These are phyloP conservation scores for Muscidifurax raptorellus DNA, from an alignment of 1,140 invertebrate species.

Conservation along the genomic window DNA sequence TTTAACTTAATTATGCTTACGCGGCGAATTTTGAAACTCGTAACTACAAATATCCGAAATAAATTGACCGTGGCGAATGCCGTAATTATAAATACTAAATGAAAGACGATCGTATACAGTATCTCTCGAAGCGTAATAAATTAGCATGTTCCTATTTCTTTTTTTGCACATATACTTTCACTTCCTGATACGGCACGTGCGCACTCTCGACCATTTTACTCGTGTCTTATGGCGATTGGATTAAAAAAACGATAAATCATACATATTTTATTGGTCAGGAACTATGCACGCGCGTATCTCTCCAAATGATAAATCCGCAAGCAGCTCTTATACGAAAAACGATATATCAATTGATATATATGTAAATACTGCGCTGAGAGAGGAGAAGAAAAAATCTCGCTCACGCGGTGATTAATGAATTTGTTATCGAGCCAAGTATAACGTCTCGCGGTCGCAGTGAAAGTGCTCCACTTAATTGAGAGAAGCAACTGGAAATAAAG, in stretches of 20 bases:
- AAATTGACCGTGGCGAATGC: not conserved
- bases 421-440: not conserved
- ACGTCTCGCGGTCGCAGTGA: conserved; percentile 26
- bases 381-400: not conserved
- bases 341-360: not conserved
- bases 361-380: too few species aligned
- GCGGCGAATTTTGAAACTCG: too few species aligned
- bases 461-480: conserved; percentile 48
- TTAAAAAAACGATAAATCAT: conserved; percentile 39
- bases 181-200: conserved; percentile 31
- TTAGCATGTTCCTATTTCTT: not conserved
- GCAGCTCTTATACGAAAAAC: not conserved
- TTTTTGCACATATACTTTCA: conserved; percentile 41
- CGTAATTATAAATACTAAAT: conserved; percentile 13
- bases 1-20: too few species aligned
- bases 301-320: too few species aligned
- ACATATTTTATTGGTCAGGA: too few species aligned
- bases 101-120: not conserved
- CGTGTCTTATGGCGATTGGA: conserved; percentile 5
- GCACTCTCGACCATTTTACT: not conserved
- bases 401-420: conserved; percentile 21
- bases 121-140: conserved; percentile 7
- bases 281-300: too few species aligned
- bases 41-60: not conserved
- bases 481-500: conserved; percentile 35